Evolutionary conservation across 2,797 vertebrate genomes (phyloP).

Genomic region (Sebastolobus alascanus): DNA sequence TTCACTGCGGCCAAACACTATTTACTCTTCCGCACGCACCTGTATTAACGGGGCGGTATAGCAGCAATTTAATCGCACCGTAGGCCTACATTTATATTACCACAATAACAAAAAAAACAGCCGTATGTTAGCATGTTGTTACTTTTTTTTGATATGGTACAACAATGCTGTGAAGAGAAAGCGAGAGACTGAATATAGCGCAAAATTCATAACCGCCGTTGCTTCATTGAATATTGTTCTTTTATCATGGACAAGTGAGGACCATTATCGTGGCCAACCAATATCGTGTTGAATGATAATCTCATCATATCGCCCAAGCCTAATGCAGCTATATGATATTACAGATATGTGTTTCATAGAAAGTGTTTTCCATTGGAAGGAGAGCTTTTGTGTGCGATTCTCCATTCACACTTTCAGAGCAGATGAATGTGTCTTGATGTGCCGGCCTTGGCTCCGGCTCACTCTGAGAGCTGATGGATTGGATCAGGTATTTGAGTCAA

Average conservation of each 20-base stretch:
- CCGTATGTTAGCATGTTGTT: background rate
- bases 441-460: conserved; percentile 48
- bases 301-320: background rate
- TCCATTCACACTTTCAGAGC: conserved; percentile 7
- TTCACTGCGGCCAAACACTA: background rate
- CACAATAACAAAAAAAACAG: background rate
- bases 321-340: background rate
- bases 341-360: background rate
- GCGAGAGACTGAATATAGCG: background rate
- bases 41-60: background rate
- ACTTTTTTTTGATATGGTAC: background rate
- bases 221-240: background rate
- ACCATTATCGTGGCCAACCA: background rate
- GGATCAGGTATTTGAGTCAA: conserved; percentile 72
- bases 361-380: background rate
- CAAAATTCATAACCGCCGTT: background rate
- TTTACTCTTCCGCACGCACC: background rate
- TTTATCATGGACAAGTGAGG: too few species aligned
- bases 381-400: background rate
- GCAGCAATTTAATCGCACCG: too few species aligned
- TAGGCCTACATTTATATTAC: background rate
- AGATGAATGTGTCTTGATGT: conserved; percentile 32
- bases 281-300: background rate
- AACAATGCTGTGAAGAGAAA: background rate
- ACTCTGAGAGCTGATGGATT: conserved; percentile 60